Evolutionary conservation across 2,113 vertebrate genomes (phyloP), one percentile per base, ranked within the genome.

Genomic region (Nyctibius bracteatus): DNA sequence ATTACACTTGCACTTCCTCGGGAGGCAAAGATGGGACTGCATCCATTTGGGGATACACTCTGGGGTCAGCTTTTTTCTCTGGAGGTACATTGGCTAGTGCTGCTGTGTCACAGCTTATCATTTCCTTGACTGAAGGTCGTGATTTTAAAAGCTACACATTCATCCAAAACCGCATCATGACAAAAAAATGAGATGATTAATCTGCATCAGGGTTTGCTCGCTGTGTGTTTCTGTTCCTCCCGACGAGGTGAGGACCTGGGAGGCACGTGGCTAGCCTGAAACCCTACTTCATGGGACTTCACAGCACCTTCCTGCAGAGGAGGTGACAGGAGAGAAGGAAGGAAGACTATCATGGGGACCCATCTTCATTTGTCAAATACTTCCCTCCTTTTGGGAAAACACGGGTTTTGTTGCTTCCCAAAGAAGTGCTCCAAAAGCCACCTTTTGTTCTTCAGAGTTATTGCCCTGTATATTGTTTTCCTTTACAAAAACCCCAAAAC

Each of bases 191-290:
- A 68, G 15, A 62, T 13, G 2, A 62, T 44, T 27, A 51, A 61
- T 27, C 21, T 2, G 0, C 43, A 62, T 27, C 24, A 62, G 33
- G 33, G 25, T 37, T 67, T 52, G 21, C 30, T 62, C 4, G 1
- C 44, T 52, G 39, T 9, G 14, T 1, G 0, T 30, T 58, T 83
- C 41, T 52, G 10, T 39, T 67, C 35, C 30, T 39, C 24, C 16
- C 0, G 0, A 73, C 0, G 2, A 59, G 25, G n/a, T 37, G 19
- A 84, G 24, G 59, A 11, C 35, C 28, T 41, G 14, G 37, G 17
- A 78, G 31, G 31, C 6, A 33, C 0, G 1, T 33, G 49, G 10
- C 49, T 51, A 55, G 21, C 33, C 41, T 33, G 12, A 70, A 71
- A 44, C 13, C 14, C 39, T 27, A 9, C 58, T 33, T 49, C 20